Percentiles rank a stretch among this genome's conserved stretches.
Evolutionary conservation across 2,113 vertebrate species (phyloP).

Genomic region (Anseranas semipalmata): DNA sequence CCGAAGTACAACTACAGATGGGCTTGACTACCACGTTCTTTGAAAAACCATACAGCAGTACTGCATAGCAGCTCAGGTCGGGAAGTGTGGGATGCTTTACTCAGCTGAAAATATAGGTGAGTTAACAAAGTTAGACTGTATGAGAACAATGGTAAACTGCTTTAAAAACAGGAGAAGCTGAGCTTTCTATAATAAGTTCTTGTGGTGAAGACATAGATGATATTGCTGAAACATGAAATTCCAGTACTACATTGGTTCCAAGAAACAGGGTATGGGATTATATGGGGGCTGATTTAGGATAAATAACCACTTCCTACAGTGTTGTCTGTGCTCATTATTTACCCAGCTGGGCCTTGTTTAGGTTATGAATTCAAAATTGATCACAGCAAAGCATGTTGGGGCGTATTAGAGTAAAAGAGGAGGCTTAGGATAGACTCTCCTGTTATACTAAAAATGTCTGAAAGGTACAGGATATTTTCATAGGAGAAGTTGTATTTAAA

Average conservation of each 20-base stretch:
- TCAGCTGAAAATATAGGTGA: constrained; percentile 48
- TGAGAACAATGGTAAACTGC: not conserved
- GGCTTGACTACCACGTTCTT: not conserved
- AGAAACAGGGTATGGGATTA: not conserved
- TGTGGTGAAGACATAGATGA: not conserved
- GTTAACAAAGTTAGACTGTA: not conserved
- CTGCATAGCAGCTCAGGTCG: not conserved
- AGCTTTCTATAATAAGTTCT: not conserved
- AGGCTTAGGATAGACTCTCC: not conserved
- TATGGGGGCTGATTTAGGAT: not conserved
- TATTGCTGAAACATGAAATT: constrained; percentile 37
- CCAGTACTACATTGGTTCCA: not conserved
- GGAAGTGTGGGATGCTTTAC: not conserved
- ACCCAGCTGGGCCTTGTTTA: constrained; percentile 4
- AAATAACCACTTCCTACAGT: constrained; percentile 31
- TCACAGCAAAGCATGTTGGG: not conserved
- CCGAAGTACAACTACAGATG: not conserved
- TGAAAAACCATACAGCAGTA: not conserved
- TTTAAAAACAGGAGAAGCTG: not conserved
- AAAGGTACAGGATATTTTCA: not conserved
- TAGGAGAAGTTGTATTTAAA: not conserved
- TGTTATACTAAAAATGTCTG: not conserved
- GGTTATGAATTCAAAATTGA: not conserved
- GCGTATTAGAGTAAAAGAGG: not conserved
- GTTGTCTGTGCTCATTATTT: constrained; percentile 4